Base-by-base conservation (phyloP, 2,113 vertebrate species). In the Oncorhynchus mykiss region DNA sequence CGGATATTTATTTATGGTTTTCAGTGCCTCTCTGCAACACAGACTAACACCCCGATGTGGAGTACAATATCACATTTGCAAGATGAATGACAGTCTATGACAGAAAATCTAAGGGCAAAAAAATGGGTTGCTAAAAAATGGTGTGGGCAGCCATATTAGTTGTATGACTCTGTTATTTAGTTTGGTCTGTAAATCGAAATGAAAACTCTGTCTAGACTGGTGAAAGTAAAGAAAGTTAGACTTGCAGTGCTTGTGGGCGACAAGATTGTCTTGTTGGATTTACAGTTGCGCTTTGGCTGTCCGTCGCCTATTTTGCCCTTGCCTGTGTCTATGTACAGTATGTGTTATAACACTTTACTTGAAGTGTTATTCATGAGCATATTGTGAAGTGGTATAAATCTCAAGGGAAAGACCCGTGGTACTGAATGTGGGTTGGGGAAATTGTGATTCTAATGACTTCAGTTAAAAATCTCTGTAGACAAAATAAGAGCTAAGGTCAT, bases 1-100 rank as follows among this genome's bases (percentile, higher is more conserved):
- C 70, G 68, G 67, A 25, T 69, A 68, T 64, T 75, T 81, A 78
- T 83, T 89, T 82, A 84, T 82, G 76, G 20, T 64, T 64, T 14
- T 0, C 9, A 8, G 34, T 51, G 73, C 81, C 59, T 59, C 51
- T 67, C 22, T 59, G 72, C 67, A n/a, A 7, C 67, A 31, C 31
- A 48, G 39, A 75, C 51, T 22, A 9, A 12, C 45, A 76, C 71
- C 69, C 75, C 72, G 48, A 72, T 75, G 48, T 64, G 7, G 69
- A 66, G 72, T 24, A 79, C 82, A 73, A 70, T 3, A 82, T 78
- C 60, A 70, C 4, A 18, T 78, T 79, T 60, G 59, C 62, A 72
- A 83, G 77, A 76, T 64, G 51, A 81, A 76, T 67, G 24, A 74
- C 66, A 59, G 76, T n/a, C 18, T 71, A n/a, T 70, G 78, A 74